These are phyloP conservation scores for Hippopotamyrus pictus DNA, from an alignment of 2,797 vertebrate genomes.

Conservation along the genomic window DNA sequence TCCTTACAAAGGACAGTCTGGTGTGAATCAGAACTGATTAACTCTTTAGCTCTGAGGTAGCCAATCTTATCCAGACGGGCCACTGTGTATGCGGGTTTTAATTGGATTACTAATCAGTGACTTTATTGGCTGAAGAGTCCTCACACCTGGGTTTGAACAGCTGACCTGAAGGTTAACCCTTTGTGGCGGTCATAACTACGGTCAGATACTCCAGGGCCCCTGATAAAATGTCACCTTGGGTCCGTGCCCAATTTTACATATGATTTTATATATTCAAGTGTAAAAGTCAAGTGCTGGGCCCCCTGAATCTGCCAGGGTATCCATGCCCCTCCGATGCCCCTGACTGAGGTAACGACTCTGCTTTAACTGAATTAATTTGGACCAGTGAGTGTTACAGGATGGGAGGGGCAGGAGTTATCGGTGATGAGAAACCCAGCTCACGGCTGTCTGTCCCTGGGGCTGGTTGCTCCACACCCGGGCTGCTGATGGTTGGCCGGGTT, in stretches of 20 bases:
- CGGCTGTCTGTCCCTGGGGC: conserved; percentile 9
- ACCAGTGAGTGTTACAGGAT: neutral
- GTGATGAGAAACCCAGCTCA: conserved; percentile 6
- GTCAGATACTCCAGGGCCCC: neutral
- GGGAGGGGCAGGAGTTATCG: neutral
- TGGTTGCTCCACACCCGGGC: neutral
- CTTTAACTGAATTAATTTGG: neutral
- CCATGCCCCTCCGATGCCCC: neutral
- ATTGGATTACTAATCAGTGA: neutral
- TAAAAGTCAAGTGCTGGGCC: neutral
- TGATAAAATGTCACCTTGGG: neutral
- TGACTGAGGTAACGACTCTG: neutral
- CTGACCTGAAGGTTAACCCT: neutral
- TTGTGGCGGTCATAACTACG: neutral
- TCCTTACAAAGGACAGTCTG: neutral
- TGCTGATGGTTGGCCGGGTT: neutral
- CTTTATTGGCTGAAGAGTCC: neutral
- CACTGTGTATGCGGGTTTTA: neutral
- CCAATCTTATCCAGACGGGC: neutral
- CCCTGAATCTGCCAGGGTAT: neutral
- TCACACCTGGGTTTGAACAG: neutral
- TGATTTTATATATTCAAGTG: neutral
- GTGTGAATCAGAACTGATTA: neutral
- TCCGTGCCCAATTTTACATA: neutral
- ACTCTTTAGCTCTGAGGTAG: neutral